These are phyloP conservation scores for Mamestra configurata DNA, from an alignment of 1,140 invertebrate species.

Conservation along the genomic window DNA sequence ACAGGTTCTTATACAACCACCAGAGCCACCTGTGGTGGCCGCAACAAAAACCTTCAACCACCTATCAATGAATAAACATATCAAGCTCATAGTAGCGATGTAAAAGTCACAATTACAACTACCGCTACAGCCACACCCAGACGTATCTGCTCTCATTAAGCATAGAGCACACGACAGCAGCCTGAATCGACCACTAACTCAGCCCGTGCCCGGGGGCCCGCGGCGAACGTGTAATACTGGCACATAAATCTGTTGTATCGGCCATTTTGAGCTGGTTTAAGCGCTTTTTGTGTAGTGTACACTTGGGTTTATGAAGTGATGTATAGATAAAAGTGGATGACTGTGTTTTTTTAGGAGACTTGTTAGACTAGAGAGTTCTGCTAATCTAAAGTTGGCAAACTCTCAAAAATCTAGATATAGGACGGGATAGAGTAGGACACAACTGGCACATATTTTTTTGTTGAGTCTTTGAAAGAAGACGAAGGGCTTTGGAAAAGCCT, in stretches of 20 bases:
- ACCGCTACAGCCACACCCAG: slow-evolving; percentile 56
- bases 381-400: too few relatives aligned
- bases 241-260: slow-evolving; percentile 54
- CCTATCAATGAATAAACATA: slow-evolving; percentile 27
- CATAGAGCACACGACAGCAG: slow-evolving; percentile 58
- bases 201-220: slow-evolving; percentile 50
- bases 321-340: slow-evolving; percentile 27
- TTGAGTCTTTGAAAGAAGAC: too few relatives aligned
- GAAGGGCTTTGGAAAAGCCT: too few relatives aligned
- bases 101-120: slow-evolving; percentile 55
- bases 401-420: too few relatives aligned
- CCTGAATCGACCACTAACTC: slow-evolving; percentile 53
- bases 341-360: not conserved
- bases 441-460: too few relatives aligned
- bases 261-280: slow-evolving; percentile 52
- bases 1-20: not conserved
- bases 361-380: not conserved
- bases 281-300: slow-evolving; percentile 49
- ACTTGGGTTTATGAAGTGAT: slow-evolving; percentile 42
- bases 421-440: too few relatives aligned
- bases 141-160: slow-evolving; percentile 58
- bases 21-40: not conserved
- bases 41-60: not conserved
- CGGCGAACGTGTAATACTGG: slow-evolving; percentile 52
- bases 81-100: slow-evolving; percentile 25